A percentile compares a stretch with the other conserved stretches of the same genome.
Conservation (phyloP, 2,888 invertebrate genomes). For the Mesochorus sp. region DNA sequence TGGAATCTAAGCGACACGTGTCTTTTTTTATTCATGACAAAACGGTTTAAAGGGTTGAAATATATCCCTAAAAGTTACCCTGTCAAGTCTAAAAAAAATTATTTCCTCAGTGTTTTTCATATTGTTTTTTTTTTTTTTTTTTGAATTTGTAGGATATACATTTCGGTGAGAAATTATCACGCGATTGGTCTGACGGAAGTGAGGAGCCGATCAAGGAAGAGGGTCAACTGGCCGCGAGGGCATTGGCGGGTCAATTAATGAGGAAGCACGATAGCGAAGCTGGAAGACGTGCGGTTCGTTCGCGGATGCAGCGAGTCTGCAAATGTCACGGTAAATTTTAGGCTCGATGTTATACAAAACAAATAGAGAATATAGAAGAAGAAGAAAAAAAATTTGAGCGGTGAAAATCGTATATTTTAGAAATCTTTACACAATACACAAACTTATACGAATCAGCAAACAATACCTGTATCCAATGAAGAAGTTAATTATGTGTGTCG, state of each 20-base stretch:
- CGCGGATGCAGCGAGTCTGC: conserved; percentile 93
- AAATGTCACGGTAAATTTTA: conserved; percentile 91
- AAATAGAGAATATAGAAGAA: neutral
- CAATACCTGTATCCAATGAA: too few species aligned
- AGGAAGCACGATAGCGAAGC: conserved; percentile 97
- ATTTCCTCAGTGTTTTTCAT: too few species aligned
- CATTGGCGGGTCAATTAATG: conserved; percentile 85
- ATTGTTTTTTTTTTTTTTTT: too few species aligned
- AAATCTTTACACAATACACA: too few species aligned
- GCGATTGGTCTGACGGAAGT: conserved; percentile 92
- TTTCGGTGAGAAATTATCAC: conserved; percentile 92
- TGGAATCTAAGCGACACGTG: too few species aligned
- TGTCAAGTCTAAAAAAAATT: too few species aligned
- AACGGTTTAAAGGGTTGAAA: too few species aligned
- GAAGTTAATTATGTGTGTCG: too few species aligned
- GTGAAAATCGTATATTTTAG: too few species aligned
- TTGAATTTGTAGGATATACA: conserved; percentile 86
- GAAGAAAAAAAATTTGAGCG: neutral
- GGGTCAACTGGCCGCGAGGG: conserved; percentile 82
- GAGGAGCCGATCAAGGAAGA: conserved; percentile 89
- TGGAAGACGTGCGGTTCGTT: conserved; percentile 90
- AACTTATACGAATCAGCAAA: too few species aligned
- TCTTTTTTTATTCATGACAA: neutral
- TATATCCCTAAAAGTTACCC: too few species aligned
- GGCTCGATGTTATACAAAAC: neutral